These are phyloP conservation scores for Holocentrus rufus DNA, from an alignment of 2,797 vertebrate genomes.

Conservation along the genomic window DNA sequence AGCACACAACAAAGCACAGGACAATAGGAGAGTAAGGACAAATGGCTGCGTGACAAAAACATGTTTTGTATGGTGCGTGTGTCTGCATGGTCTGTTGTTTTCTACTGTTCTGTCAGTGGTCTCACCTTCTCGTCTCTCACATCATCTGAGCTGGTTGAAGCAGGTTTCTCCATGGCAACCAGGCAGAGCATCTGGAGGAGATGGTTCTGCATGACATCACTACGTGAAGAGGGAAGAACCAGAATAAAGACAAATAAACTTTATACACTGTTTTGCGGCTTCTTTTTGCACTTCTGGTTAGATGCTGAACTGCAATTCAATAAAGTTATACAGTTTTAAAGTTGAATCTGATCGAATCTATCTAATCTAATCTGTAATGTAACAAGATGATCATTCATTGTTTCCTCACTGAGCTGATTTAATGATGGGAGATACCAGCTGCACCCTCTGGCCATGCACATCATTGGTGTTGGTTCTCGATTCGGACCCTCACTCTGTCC, in stretches of 20 bases:
- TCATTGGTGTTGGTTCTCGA: no score
- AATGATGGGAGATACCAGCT: background rate
- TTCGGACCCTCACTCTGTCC: no score
- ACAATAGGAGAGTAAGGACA: background rate
- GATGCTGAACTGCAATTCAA: no score
- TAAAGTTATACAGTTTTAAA: no score
- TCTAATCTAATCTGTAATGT: no score
- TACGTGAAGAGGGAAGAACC: conserved; percentile 56
- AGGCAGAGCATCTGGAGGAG: conserved; percentile 94
- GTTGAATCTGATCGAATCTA: no score
- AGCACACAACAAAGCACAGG: conserved; percentile 2
- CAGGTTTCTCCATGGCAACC: conserved; percentile 95
- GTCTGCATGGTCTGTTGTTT: background rate
- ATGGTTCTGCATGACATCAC: conserved; percentile 98
- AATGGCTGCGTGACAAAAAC: no score
- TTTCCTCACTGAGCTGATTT: conserved; percentile 2
- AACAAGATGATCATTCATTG: background rate
- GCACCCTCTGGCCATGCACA: no score
- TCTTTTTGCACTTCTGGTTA: no score
- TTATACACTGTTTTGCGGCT: no score
- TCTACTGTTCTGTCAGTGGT: background rate
- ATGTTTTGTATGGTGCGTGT: no score
- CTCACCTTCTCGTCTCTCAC: conserved; percentile 93
- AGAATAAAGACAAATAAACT: background rate
- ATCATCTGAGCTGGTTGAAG: conserved; percentile 89